These are phyloP conservation scores for Drosophila busckii DNA, from an alignment of 1,140 invertebrate species.

Conservation along the genomic window DNA sequence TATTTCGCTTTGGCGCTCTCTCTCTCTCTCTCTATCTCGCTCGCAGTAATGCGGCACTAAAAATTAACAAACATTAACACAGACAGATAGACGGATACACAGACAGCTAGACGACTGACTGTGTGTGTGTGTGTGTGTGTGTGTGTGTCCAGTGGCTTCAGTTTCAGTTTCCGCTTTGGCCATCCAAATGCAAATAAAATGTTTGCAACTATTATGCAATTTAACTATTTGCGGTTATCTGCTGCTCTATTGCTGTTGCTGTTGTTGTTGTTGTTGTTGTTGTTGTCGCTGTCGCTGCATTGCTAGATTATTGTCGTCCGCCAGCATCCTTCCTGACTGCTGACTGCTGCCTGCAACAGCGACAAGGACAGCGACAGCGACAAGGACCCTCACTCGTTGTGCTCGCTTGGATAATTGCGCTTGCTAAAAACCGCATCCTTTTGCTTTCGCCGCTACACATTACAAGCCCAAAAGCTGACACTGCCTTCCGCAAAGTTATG, in stretches of 20 bases:
- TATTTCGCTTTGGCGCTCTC: constrained; percentile 28
- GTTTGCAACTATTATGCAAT: constrained; percentile 54
- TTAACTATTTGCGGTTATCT: constrained; percentile 54
- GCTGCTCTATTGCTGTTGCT: constrained; percentile 3
- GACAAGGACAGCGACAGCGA: too few relatives aligned
- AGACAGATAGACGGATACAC: not conserved
- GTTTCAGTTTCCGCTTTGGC: not conserved
- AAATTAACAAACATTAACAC: constrained; percentile 49
- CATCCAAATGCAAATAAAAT: constrained; percentile 49
- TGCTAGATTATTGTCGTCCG: constrained; percentile 38
- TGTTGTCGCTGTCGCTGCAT: constrained; percentile 13
- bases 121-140: not conserved
- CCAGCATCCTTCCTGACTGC: constrained; percentile 16
- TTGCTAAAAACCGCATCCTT: constrained; percentile 17
- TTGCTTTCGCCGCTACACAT: not conserved
- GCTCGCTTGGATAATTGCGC: constrained; percentile 14
- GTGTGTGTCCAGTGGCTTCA: not conserved
- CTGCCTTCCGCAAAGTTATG: constrained; percentile 5
- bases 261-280: not conserved
- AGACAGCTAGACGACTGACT: not conserved
- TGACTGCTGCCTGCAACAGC: too few relatives aligned
- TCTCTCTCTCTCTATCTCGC: too few relatives aligned
- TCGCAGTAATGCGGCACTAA: constrained; percentile 43
- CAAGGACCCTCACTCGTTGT: not conserved
- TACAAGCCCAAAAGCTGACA: constrained; percentile 1